Evolutionary conservation across 2,113 vertebrate genomes (phyloP), one percentile per base, ranked within the genome.

Genomic region (Erpornis zantholeuca): DNA sequence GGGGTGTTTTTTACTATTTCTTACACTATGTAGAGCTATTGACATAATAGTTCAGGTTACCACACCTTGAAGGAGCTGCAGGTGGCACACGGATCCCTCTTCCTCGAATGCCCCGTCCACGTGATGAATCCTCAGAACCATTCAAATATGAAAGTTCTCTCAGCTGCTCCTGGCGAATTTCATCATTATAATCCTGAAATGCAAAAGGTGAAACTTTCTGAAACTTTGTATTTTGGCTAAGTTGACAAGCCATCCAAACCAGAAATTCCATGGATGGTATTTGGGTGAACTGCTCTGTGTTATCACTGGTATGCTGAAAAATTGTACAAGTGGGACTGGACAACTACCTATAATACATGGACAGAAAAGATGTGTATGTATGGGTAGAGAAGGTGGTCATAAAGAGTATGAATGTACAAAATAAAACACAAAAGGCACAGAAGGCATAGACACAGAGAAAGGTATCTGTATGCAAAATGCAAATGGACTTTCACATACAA

Each of bases 81-180:
- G 98, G 91, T 35, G 98, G 94, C 69, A 98, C 97, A 73, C 99
- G 98, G 80, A 98, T 97, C 31, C 98, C 98, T 96, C 99, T 98
- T 90, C 98, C 99, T 90, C 98, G 98, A 63, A 97, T 96, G 36
- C 97, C 98, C 94, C 99, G 98, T 84, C 98, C 99, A 95, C 99
- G 98, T 88, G 97, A 97, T 61, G 99, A 98, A 70, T 99, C 99
- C 20, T 99, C 99, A 11, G 99, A 99, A 84, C 99, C 99, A 3
- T 99, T 99, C 96, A 99, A 97, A 90, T 99, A 98, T 1, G 99
- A 99, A 70, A 99, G 97, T 96, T 99, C 99, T 91, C 99, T 98
- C 90, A 99, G 98, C 66, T 99, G 99, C 95, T 99, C 99, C 96
- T 99, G 99, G 84, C 99, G 99, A 96, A 99, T 99, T 98, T 99